A percentile compares a stretch with the other conserved stretches of the same genome.
phyloP scores from a whole-genome alignment of 2,888 invertebrate genomes.

The Tiphia femorata region DNA sequence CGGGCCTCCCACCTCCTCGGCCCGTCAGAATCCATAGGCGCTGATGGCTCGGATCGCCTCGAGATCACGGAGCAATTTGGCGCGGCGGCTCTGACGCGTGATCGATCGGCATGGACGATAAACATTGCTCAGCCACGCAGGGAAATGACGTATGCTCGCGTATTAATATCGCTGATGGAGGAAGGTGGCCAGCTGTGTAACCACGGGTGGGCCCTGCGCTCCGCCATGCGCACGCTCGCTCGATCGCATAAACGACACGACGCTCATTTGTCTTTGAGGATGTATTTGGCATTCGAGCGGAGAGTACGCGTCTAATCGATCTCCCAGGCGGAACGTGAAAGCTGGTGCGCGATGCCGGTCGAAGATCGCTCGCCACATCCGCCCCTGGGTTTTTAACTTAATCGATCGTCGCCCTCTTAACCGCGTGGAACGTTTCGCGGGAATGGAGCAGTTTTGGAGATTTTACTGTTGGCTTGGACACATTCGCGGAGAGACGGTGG shows the following conservation, averaged over 20 bases:
- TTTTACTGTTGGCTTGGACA: too few relatives aligned
- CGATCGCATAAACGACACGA: constrained; percentile 58
- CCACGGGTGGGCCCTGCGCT: constrained; percentile 47
- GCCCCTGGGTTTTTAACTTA: too few relatives aligned
- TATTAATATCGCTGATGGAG: constrained; percentile 62
- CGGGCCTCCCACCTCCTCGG: too few relatives aligned
- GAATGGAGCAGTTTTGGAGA: too few relatives aligned
- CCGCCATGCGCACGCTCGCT: constrained; percentile 26
- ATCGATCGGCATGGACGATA: constrained; percentile 60
- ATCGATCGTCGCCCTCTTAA: too few relatives aligned
- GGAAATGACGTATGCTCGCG: constrained; percentile 58
- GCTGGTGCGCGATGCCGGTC: constrained; percentile 39
- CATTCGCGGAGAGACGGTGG: too few relatives aligned
- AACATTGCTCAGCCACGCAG: constrained; percentile 56
- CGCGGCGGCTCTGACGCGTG: constrained; percentile 42
- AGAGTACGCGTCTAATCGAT: constrained; percentile 59
- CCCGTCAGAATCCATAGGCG: too few relatives aligned
- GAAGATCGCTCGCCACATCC: constrained; percentile 16
- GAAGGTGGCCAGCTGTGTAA: constrained; percentile 61
- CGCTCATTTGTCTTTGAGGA: constrained; percentile 64
- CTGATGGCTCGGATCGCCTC: constrained; percentile 26
- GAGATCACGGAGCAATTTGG: constrained; percentile 43
- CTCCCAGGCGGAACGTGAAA: constrained; percentile 47
- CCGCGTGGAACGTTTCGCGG: too few relatives aligned
- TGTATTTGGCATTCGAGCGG: constrained; percentile 60